Evolutionary conservation across 2,797 vertebrate species (phyloP), one percentile per base, ranked within the genome.

Genomic region (Adrianichthys oophorus): DNA sequence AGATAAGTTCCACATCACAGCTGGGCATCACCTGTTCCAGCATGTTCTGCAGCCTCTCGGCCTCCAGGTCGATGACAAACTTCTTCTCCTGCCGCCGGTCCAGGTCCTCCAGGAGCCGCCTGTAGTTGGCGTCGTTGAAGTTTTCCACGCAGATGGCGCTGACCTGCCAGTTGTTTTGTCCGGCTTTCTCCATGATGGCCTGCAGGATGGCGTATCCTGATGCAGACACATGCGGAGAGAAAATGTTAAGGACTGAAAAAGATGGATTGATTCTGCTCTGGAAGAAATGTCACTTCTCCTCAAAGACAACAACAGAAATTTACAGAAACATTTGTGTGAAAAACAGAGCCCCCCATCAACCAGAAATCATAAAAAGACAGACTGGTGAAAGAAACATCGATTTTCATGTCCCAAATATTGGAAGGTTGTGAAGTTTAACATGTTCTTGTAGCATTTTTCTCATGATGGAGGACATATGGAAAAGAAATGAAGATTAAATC

Each of bases 181-280:
- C 96, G 0, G 98, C 98, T 89, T 97, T 97, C 90, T 99, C 98
- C 97, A 99, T 98, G 85, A 99, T 98, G 84, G 98, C 94, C 93
- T 99, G 98, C 86, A 99, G 93, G 91, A 99, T 97, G 48, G 98
- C 93, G 59, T 98, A 98, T 65, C 98, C 98, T 99, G 75, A 71
- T 48, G 73, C 63, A 80, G 44, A 3, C 23, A 80, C 23, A 60
- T 19, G 55, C 21, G 7, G 17, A 43, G 53, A 6, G 26, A 43
- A 48, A 15, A 26, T 1, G 14, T 24, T 56, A 15, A 48, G 29
- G n/a, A 15, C 23, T 15, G 21, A 15, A 6, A 26, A 7, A 26
- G 26, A 26, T 6, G 7, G 5, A 26, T 26, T 21, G 19, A 21
- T 21, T 21, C 19, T 21, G 19, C 19, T 21, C 19, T 29, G 32